These are phyloP conservation scores for Pogonomyrmex californicus DNA, from an alignment of 1,140 invertebrate species.

Conservation along the genomic window DNA sequence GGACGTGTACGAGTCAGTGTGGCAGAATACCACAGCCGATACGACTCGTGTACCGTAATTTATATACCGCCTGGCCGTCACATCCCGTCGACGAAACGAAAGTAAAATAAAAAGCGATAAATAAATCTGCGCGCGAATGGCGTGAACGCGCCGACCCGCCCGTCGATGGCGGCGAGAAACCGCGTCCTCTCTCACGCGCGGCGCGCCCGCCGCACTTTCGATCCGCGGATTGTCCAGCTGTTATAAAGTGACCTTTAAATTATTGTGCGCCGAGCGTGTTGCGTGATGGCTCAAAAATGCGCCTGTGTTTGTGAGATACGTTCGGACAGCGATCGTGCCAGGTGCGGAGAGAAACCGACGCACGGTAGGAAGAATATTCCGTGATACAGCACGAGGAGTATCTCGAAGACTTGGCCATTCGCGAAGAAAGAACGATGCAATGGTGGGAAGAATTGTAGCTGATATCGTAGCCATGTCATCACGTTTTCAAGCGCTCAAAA, in stretches of 20 bases:
- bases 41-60: conserved; percentile 62
- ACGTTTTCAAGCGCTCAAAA: neutral
- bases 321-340: neutral
- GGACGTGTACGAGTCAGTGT: conserved; percentile 40
- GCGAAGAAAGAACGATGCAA: neutral
- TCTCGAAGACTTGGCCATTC: neutral
- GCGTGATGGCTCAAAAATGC: conserved; percentile 53
- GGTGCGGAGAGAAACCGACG: conserved; percentile 28
- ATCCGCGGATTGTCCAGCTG: conserved; percentile 36
- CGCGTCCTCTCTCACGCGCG: neutral
- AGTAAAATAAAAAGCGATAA: conserved; percentile 66
- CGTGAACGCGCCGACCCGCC: conserved; percentile 14
- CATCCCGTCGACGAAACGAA: conserved; percentile 52
- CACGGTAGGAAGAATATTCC: conserved; percentile 21
- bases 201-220: neutral
- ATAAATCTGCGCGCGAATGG: conserved; percentile 46
- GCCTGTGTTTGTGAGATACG: conserved; percentile 30
- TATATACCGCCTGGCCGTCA: conserved; percentile 65
- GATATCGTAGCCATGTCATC: neutral
- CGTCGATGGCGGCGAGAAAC: neutral
- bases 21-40: conserved; percentile 43
- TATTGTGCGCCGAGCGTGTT: conserved; percentile 57
- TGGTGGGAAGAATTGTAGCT: neutral
- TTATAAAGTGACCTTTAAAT: conserved; percentile 54
- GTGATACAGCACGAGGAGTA: neutral